Conservation (phyloP, 2,797 vertebrate genomes). For the Sebastes baramenuke region DNA sequence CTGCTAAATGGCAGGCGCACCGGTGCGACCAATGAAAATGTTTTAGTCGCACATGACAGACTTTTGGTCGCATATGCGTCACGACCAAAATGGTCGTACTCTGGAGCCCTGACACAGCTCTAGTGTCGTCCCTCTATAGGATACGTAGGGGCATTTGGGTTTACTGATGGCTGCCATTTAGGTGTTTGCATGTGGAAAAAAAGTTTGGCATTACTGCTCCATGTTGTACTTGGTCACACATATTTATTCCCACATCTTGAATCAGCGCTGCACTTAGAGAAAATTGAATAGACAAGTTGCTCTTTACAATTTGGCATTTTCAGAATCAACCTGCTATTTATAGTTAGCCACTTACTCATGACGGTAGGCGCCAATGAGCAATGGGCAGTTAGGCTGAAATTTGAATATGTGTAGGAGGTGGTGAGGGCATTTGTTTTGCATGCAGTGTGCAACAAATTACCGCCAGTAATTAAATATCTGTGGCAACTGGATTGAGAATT, state of each 20-base stretch:
- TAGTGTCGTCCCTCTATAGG: neutral
- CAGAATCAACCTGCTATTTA: neutral
- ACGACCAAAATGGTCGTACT: too few relatives aligned
- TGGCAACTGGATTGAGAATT: neutral
- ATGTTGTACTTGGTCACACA: neutral
- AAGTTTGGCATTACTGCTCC: neutral
- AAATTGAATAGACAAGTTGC: neutral
- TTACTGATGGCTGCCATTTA: neutral
- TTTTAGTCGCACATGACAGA: too few relatives aligned
- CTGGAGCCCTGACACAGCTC: neutral
- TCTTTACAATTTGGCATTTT: conserved; percentile 6
- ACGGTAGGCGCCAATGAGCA: neutral
- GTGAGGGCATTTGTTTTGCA: conserved; percentile 3
- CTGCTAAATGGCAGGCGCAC: too few relatives aligned
- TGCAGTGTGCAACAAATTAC: conserved; percentile 11
- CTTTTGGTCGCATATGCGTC: too few relatives aligned
- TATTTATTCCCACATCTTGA: conserved; percentile 10
- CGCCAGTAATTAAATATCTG: neutral
- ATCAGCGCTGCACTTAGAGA: neutral
- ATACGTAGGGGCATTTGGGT: neutral
- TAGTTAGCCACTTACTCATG: neutral
- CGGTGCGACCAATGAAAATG: too few relatives aligned
- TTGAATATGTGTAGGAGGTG: conserved; percentile 31
- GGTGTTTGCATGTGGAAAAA: neutral
- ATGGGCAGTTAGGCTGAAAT: conserved; percentile 13